Evolutionary conservation across 2,888 invertebrate genomes (phyloP), one percentile per base, ranked within the genome.

Genomic region (Papilio protenor): DNA sequence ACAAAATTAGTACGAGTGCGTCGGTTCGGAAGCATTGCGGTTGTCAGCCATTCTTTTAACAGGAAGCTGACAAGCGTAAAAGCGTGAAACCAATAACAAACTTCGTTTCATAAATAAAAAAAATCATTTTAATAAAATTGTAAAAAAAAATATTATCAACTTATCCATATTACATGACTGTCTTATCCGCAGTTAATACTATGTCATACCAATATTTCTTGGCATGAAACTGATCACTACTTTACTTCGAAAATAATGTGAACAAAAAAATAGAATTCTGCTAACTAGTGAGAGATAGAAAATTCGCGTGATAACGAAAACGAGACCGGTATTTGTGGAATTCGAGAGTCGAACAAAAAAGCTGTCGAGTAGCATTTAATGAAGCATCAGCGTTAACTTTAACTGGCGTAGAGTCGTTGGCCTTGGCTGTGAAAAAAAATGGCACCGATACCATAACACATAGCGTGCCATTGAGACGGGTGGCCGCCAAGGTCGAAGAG

Each of bases 401-500:
- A 83, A 84, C 83, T 84, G 84, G 81, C 85, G 81, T 82, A 83
- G 88, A 86, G 87, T 85, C 82, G 89, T 84, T 86, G 88, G 85
- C 92, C 92, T 92, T 92, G 91, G 86, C 84, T 86, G 84, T 82
- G 86, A 88, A 90, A 89, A 91, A 87, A 88, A 87, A 78, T 75
- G 40, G 73, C 76, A 86, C 85, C 84, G 87, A 88, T 86, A 84
- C 87, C 87, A 88, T 88, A 88, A 87, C 86, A 88, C 75, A 83
- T 87, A 86, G 87, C 89, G 88, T 90, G 90, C 90, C 90, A 91
- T 91, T 91, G 91, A 91, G 88, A 87, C 88, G 87, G 85, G 87
- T 83, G 86, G 88, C 86, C 86, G 86, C 85, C 92, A 94, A 94
- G 94, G 94, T 87, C 92, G 89, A 79, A 81, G 86, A 89, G 93